A percentile compares a stretch with the other conserved stretches of the same genome.
Evolutionary conservation across 2,113 vertebrate genomes (phyloP).

Genomic region (Phainopepla nitens): DNA sequence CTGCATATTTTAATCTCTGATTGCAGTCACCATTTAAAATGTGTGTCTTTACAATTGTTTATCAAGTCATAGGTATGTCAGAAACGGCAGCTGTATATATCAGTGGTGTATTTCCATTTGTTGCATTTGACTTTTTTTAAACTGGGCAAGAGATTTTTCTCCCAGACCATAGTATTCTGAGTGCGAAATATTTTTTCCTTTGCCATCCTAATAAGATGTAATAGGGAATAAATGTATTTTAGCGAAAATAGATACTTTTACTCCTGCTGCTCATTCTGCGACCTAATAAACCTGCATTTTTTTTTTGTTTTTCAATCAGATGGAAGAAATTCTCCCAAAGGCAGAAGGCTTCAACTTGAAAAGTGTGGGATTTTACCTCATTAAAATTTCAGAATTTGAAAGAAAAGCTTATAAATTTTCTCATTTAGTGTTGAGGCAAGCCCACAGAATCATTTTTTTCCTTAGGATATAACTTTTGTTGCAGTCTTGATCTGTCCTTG

Average conservation of each 20-base stretch:
- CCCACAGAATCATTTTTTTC: not conserved
- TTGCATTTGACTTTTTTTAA: not conserved
- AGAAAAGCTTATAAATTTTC: not conserved
- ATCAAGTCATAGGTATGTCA: not conserved
- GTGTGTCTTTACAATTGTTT: not conserved
- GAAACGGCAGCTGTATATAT: not conserved
- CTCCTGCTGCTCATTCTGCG: not conserved
- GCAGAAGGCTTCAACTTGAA: not conserved
- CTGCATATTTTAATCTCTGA: not conserved
- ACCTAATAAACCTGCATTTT: not conserved
- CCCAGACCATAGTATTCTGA: not conserved
- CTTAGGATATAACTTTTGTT: not conserved
- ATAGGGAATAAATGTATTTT: not conserved
- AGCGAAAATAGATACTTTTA: not conserved
- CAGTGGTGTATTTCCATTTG: not conserved
- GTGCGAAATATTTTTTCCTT: not conserved
- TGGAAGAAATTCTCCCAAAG: not conserved
- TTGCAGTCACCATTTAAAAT: not conserved
- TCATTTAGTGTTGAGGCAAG: not conserved
- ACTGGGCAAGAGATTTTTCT: not conserved
- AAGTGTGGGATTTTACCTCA: not conserved
- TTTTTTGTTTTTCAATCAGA: not conserved
- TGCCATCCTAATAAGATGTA: not conserved
- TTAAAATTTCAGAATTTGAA: not conserved
- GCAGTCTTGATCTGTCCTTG: not conserved